phyloP scores from a whole-genome alignment of 2,797 vertebrate species.

The Phataginus tetradactyla region DNA sequence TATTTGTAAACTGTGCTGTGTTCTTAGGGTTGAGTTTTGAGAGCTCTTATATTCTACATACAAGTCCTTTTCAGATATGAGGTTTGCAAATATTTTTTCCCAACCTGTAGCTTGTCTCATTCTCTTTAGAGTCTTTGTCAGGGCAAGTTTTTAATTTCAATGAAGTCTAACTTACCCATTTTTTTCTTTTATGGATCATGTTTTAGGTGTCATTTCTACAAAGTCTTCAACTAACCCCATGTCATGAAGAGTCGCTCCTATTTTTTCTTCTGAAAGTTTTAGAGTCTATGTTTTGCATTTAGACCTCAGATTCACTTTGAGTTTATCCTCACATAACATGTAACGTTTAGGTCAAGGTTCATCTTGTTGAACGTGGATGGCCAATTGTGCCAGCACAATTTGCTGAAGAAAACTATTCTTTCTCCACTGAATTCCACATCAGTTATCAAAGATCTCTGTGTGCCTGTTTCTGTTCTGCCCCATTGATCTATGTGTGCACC shows the following conservation, averaged over 20 bases:
- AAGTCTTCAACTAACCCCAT: not conserved
- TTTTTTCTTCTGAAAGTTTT: fast-evolving
- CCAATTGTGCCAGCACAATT: not conserved
- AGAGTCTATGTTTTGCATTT: too few species aligned
- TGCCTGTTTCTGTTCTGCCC: not conserved
- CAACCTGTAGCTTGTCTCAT: too few species aligned
- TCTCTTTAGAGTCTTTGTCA: not conserved
- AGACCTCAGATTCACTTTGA: not conserved
- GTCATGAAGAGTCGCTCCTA: too few species aligned
- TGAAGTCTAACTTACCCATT: not conserved
- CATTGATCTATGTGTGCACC: fast-evolving
- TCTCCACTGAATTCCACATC: not conserved
- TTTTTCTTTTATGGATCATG: not conserved
- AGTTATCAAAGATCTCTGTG: not conserved
- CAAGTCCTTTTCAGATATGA: not conserved
- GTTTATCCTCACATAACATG: not conserved
- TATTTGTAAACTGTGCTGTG: not conserved
- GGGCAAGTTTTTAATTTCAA: not conserved
- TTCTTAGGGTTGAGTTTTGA: not conserved
- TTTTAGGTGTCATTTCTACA: not conserved
- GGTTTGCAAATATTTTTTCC: too few species aligned
- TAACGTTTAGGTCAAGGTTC: not conserved
- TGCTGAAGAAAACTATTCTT: not conserved
- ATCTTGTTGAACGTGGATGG: too few species aligned
- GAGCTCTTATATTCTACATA: not conserved